phyloP scores from a whole-genome alignment of 2,888 invertebrate genomes.

The Ennomos fuscantarius region DNA sequence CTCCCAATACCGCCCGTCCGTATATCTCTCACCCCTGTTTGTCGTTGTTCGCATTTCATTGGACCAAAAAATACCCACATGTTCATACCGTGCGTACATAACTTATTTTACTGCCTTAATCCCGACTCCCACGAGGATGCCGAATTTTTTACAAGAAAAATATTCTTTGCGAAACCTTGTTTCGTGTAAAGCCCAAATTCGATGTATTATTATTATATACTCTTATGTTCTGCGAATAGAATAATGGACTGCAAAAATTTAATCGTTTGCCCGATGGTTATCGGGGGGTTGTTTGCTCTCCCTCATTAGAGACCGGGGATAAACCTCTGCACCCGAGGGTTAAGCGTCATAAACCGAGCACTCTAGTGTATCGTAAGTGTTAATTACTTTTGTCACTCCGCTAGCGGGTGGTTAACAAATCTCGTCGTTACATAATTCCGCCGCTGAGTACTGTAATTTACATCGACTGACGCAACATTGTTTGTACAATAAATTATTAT shows the following conservation, averaged over 20 bases:
- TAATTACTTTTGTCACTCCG: constrained; percentile 82
- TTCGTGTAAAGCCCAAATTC: constrained; percentile 15
- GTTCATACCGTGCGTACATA: constrained; percentile 46
- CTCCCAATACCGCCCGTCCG: constrained; percentile 72
- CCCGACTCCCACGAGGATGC: constrained; percentile 26
- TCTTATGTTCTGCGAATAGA: constrained; percentile 32
- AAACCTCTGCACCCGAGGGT: constrained; percentile 61
- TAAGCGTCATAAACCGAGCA: constrained; percentile 69
- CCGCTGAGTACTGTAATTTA: constrained; percentile 74
- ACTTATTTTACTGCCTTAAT: constrained; percentile 42
- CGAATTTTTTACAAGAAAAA: constrained; percentile 26
- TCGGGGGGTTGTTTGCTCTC: constrained; percentile 60
- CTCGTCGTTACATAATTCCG: constrained; percentile 71
- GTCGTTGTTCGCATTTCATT: constrained; percentile 58
- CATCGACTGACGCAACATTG: constrained; percentile 74
- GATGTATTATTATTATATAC: constrained; percentile 1
- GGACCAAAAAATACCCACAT: constrained; percentile 59
- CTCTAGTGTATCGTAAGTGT: constrained; percentile 79
- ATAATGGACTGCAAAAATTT: constrained; percentile 50
- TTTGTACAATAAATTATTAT: constrained; percentile 79
- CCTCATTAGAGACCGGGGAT: constrained; percentile 62
- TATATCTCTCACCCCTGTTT: constrained; percentile 74
- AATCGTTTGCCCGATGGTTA: constrained; percentile 60
- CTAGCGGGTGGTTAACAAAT: constrained; percentile 76
- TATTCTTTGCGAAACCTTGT: constrained; percentile 19